These are phyloP conservation scores for Kryptopterus vitreolus DNA, from an alignment of 2,797 vertebrate species.

Conservation along the genomic window DNA sequence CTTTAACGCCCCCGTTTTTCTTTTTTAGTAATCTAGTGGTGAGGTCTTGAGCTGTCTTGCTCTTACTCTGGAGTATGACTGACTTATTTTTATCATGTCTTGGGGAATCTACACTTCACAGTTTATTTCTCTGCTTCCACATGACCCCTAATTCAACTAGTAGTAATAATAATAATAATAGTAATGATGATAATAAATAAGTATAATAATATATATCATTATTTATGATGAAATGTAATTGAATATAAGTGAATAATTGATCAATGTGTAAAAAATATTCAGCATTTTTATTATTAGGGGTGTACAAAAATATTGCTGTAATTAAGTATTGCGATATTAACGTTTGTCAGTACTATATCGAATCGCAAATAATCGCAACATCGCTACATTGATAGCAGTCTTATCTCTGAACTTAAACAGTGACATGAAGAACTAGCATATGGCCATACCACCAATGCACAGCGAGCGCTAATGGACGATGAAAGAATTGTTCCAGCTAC, in stretches of 20 bases:
- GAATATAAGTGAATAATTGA: not conserved
- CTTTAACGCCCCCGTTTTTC: not conserved
- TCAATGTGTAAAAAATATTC: not conserved
- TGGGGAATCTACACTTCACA: not conserved
- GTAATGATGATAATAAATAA: not conserved
- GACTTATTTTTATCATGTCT: constrained; percentile 22
- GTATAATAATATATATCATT: not conserved
- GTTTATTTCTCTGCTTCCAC: not conserved
- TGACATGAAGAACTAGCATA: too few species aligned
- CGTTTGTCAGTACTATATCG: too few species aligned
- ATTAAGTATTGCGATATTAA: too few species aligned
- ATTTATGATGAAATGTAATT: not conserved
- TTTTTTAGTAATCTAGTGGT: not conserved
- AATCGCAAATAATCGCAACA: too few species aligned
- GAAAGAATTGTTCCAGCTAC: too few species aligned
- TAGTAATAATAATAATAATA: not conserved
- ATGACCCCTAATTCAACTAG: not conserved
- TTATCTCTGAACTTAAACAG: too few species aligned
- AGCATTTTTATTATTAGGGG: not conserved
- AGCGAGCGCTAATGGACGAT: too few species aligned
- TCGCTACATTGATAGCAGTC: too few species aligned
- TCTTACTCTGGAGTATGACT: not conserved
- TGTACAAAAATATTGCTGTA: too few species aligned
- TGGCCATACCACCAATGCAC: too few species aligned
- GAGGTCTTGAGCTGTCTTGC: not conserved